phyloP scores from a whole-genome alignment of 2,797 vertebrate genomes.

The Glossophaga mutica region DNA sequence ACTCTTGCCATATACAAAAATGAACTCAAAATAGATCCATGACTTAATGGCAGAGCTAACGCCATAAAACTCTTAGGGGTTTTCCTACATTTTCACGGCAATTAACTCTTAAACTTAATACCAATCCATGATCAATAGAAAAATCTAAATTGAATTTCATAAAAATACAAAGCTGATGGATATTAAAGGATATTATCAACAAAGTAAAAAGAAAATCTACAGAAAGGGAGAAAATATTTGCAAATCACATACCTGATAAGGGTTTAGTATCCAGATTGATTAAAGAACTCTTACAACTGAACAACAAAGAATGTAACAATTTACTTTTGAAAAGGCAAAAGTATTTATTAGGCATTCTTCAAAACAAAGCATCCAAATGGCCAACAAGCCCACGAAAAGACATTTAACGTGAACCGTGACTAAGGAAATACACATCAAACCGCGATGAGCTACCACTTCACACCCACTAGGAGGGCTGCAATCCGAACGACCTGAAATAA shows the following conservation, averaged over 20 bases:
- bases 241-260: not conserved
- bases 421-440: not conserved
- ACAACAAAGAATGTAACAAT: not conserved
- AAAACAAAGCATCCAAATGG: not conserved
- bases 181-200: not conserved
- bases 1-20: not conserved
- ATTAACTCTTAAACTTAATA: not conserved
- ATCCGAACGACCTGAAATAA: not conserved
- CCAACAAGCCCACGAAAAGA: not conserved
- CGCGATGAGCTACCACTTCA: rapidly evolving
- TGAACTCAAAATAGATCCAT: not conserved
- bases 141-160: not conserved
- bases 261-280: not conserved
- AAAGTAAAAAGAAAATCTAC: not conserved
- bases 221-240: not conserved
- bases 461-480: no score
- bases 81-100: no score
- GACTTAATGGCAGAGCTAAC: not conserved
- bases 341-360: not conserved
- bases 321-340: not conserved
- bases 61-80: not conserved
- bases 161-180: not conserved
- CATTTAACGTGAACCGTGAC: not conserved
- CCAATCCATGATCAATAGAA: not conserved
- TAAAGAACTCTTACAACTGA: not conserved